phyloP scores from a whole-genome alignment of 1,140 invertebrate genomes.

The Steinernema feltiae region DNA sequence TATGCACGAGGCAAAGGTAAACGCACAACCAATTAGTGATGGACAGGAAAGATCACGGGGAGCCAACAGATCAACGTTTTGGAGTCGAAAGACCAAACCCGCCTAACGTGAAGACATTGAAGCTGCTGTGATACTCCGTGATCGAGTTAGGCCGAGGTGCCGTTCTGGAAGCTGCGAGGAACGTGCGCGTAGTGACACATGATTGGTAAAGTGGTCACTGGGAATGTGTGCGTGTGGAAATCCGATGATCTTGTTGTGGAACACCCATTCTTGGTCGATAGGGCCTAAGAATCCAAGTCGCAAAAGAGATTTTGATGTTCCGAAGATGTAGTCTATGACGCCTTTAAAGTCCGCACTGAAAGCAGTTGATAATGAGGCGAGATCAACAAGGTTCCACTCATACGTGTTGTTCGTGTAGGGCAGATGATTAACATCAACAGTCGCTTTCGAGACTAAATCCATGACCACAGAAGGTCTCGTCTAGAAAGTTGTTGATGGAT shows the following conservation, averaged over 20 bases:
- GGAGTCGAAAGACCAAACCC: neutral
- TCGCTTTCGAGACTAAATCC: slow-evolving; percentile 85
- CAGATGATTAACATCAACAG: slow-evolving; percentile 89
- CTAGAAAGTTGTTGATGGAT: slow-evolving; percentile 14
- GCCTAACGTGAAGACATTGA: neutral
- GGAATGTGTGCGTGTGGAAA: too few species aligned
- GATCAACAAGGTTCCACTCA: slow-evolving; percentile 61
- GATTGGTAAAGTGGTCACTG: slow-evolving; percentile 56
- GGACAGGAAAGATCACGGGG: slow-evolving; percentile 1
- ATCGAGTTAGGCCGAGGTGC: neutral
- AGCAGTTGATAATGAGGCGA: slow-evolving; percentile 23
- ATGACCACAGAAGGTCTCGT: slow-evolving; percentile 65
- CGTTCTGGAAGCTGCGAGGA: slow-evolving; percentile 17
- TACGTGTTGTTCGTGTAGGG: slow-evolving; percentile 97
- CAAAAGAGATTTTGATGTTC: slow-evolving; percentile 68
- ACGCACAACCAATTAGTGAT: neutral
- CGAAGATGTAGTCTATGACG: slow-evolving; percentile 98
- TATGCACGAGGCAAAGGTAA: neutral
- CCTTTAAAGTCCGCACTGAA: slow-evolving; percentile 96
- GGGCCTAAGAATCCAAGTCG: slow-evolving; percentile 80
- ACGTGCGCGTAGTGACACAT: slow-evolving; percentile 44
- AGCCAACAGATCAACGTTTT: neutral
- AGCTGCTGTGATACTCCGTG: neutral
- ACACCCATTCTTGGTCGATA: slow-evolving; percentile 85
- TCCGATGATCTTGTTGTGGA: slow-evolving; percentile 59